Base-by-base conservation (phyloP, 2,888 invertebrate genomes). In the Physocephala rufipes region DNA sequence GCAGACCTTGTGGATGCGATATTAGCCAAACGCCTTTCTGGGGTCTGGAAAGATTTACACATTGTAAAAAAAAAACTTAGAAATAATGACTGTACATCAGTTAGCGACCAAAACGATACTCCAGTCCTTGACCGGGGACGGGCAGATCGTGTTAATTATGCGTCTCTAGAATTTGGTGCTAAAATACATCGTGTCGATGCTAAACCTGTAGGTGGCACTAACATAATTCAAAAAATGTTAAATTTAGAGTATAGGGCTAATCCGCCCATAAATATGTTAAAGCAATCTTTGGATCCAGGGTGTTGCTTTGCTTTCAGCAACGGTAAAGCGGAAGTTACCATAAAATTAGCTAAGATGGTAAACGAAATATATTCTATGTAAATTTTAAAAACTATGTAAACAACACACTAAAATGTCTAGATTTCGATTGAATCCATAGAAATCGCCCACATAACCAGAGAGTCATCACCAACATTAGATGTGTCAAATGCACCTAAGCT, bases 141-240 rank as follows among this genome's bases (percentile, higher is more conserved):
- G 1, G 69, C 62, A 0, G 51, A 67, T 21, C 78, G 80, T 13
- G 71, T 82, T 1, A 83, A 83, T 67, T 83, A 79, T 66, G 83
- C 83, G 0, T 71, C 79, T 0, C 81, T 81, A 13, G 79, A 81
- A 1, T 65, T 83, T 61, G 83, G 83, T 0, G 82, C 83, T 0
- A 77, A 76, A 16, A 74, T 83, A 24, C 45, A 73, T 0, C 15
- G 63, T 7, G 79, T 79, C 0, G 2, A 55, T 0, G 83, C 82
- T 0, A 72, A 70, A 0, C 81, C 83, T 2, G 70, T 83, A 3
- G 74, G 70, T 1, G 47, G 74, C 0, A 69, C 67, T 0, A 79
- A 74, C 43, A 15, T 81, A 1, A 1, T 80, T 0, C 79, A 76
- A 69, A 58, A 53, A 0, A 13, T 81, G 1, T 67, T 83, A 2